A percentile compares a stretch with the other conserved stretches of the same genome.
Evolutionary conservation across 2,113 vertebrate genomes (phyloP).

Genomic region (Brachypodius melanocephalos): DNA sequence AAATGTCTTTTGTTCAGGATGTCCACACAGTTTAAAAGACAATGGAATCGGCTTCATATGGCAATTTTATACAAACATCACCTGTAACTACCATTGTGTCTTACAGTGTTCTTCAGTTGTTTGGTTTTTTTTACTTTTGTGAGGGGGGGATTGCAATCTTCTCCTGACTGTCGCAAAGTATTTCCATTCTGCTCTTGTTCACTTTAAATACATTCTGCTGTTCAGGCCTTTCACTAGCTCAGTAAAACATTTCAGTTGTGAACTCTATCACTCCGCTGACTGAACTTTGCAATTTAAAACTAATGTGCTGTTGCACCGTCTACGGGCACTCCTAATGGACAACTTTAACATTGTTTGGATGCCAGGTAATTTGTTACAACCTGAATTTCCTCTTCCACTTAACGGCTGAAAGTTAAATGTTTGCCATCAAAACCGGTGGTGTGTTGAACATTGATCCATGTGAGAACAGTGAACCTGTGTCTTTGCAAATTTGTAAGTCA

Average conservation of each 20-base stretch:
- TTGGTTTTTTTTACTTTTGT: background rate
- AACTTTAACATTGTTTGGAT: conserved; percentile 51
- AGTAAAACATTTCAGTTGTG: background rate
- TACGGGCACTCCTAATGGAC: conserved; percentile 8
- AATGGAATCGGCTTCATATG: background rate
- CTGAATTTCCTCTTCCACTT: conserved; percentile 58
- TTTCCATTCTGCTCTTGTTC: background rate
- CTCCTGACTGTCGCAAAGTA: background rate
- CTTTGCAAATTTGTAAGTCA: conserved; percentile 75
- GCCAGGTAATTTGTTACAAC: conserved; percentile 66
- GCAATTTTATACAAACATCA: background rate
- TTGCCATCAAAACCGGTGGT: conserved; percentile 61
- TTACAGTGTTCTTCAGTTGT: background rate
- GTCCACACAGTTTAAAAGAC: background rate
- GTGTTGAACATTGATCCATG: conserved; percentile 70
- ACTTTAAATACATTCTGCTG: background rate
- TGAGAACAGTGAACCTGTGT: conserved; percentile 68
- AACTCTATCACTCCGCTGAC: conserved; percentile 25
- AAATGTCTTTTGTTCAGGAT: background rate
- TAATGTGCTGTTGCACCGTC: conserved; percentile 2
- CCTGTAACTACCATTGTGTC: background rate
- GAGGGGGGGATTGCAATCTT: background rate
- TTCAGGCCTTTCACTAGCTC: background rate
- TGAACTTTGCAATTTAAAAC: conserved; percentile 42
- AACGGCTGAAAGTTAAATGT: conserved; percentile 70